phyloP scores from a whole-genome alignment of 1,140 invertebrate species.

The Leptoteleia sp. region DNA sequence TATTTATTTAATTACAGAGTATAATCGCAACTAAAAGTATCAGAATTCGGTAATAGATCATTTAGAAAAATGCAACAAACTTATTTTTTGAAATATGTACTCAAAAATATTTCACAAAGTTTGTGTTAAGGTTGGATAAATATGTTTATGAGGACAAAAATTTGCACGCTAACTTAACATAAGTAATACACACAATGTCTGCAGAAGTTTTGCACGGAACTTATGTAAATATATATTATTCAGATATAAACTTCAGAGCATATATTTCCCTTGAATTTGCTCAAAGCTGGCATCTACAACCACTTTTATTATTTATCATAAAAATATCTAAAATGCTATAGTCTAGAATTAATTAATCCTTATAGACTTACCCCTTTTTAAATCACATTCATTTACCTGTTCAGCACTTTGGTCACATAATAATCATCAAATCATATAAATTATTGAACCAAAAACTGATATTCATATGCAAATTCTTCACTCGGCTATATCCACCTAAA shows the following conservation, averaged over 20 bases:
- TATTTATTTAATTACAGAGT: constrained; percentile 8
- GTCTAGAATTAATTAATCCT: constrained; percentile 13
- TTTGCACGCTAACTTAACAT: constrained; percentile 34
- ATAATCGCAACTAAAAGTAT: not conserved
- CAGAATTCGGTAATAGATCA: no score
- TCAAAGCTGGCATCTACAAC: constrained; percentile 16
- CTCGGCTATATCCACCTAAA: constrained; percentile 6
- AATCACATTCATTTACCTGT: not conserved
- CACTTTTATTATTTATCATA: no score
- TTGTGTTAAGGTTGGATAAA: constrained; percentile 6
- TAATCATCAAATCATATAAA: constrained; percentile 1
- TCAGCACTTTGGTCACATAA: constrained; percentile 22
- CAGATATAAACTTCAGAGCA: constrained; percentile 19
- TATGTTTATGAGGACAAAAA: constrained; percentile 5
- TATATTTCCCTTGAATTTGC: constrained; percentile 21
- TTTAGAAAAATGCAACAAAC: not conserved
- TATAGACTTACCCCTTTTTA: constrained; percentile 39
- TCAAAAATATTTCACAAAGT: constrained; percentile 4
- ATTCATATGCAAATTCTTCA: constrained; percentile 2
- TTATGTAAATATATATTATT: constrained; percentile 22
- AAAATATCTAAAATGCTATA: no score
- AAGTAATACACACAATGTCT: constrained; percentile 27
- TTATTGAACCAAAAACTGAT: not conserved
- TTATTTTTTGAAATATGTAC: not conserved
- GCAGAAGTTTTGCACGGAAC: constrained; percentile 29